phyloP scores from a whole-genome alignment of 2,113 vertebrate genomes.

The Takifugu flavidus region DNA sequence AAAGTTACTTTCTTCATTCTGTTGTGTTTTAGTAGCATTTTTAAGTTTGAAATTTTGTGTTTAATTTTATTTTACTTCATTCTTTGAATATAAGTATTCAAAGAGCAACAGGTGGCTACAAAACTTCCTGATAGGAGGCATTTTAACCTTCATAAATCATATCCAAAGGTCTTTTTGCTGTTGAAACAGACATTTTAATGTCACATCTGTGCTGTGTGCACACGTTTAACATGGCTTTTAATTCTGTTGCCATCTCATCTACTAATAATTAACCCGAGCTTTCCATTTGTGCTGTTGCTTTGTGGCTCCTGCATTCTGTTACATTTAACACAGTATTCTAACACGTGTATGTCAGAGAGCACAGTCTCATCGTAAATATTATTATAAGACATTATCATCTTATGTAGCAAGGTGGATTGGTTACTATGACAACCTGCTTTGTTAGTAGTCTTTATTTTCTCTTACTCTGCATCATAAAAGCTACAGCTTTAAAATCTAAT shows the following conservation, averaged over 20 bases:
- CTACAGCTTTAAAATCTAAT: slow-evolving; percentile 6
- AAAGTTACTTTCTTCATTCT: no score
- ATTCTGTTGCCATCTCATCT: slow-evolving; percentile 13
- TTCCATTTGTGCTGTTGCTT: slow-evolving; percentile 42
- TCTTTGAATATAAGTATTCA: not conserved
- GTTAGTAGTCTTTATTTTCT: not conserved
- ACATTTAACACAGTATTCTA: slow-evolving; percentile 11
- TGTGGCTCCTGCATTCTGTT: slow-evolving; percentile 33
- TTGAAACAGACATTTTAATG: slow-evolving; percentile 51
- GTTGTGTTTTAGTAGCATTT: no score
- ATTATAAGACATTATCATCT: not conserved
- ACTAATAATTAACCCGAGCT: slow-evolving; percentile 44
- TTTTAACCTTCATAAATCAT: slow-evolving; percentile 58
- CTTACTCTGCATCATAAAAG: slow-evolving; percentile 4
- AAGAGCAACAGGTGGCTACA: slow-evolving; percentile 53
- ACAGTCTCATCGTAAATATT: not conserved
- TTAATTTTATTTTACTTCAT: no score
- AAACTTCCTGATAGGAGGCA: slow-evolving; percentile 55
- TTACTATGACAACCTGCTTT: no score
- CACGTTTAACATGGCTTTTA: slow-evolving; percentile 48
- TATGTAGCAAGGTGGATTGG: no score
- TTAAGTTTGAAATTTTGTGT: no score
- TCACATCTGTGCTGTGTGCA: slow-evolving; percentile 40
- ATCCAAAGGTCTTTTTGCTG: slow-evolving; percentile 50
- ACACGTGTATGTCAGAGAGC: not conserved